Conservation (phyloP, 2,113 vertebrate species). For the Lagopus leucura region DNA sequence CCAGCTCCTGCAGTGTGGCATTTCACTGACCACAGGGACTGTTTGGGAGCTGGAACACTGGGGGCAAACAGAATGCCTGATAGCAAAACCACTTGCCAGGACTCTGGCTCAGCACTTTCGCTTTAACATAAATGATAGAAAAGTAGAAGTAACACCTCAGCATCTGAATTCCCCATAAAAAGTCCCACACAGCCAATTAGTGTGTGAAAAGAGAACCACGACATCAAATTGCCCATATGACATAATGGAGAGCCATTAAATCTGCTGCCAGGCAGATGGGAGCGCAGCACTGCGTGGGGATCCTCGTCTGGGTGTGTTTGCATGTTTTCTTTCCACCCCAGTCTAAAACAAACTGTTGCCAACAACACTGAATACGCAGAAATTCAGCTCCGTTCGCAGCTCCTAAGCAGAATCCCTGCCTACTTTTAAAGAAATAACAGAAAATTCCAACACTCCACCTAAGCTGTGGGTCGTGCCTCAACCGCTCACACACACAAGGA, state of each 20-base stretch:
- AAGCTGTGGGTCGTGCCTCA: too few species aligned
- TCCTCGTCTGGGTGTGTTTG: neutral
- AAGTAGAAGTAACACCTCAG: neutral
- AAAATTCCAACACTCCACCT: neutral
- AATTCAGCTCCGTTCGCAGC: neutral
- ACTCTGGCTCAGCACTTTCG: neutral
- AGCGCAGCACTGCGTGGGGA: neutral
- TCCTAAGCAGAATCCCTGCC: neutral
- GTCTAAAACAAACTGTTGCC: neutral
- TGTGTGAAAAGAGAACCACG: neutral
- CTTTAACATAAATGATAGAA: neutral
- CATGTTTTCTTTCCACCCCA: neutral
- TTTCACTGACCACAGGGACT: neutral
- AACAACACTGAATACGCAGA: neutral
- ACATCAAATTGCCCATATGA: rapidly evolving
- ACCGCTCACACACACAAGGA: rapidly evolving
- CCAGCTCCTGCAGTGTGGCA: rapidly evolving
- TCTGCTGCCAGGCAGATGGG: neutral
- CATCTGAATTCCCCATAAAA: slow-evolving; percentile 14
- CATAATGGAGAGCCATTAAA: slow-evolving; percentile 9
- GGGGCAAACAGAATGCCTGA: neutral
- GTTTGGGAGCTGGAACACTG: neutral
- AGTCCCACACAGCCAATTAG: neutral
- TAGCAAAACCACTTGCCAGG: slow-evolving; percentile 4
- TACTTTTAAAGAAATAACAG: neutral